These are phyloP conservation scores for Pelosia muscerda DNA, from an alignment of 2,888 invertebrate genomes.

Conservation along the genomic window DNA sequence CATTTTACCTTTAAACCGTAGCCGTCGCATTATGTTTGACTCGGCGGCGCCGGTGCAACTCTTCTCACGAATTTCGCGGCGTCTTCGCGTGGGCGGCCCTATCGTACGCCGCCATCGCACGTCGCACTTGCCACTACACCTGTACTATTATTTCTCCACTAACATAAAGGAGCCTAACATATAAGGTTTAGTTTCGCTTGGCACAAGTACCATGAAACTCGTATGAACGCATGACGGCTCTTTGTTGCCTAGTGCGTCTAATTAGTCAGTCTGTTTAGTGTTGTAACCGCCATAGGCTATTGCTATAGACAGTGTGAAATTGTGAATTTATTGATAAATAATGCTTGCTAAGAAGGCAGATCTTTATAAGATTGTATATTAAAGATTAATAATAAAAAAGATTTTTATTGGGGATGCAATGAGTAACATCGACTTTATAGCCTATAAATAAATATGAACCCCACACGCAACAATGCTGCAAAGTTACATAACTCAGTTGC, in stretches of 20 bases:
- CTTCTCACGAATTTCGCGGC: conserved; percentile 86
- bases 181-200: conserved; percentile 60
- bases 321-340: conserved; percentile 73
- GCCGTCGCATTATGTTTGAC: conserved; percentile 63
- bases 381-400: background rate
- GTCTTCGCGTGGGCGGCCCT: conserved; percentile 82
- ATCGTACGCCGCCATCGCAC: conserved; percentile 81
- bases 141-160: conserved; percentile 56
- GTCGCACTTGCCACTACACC: conserved; percentile 64
- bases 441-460: background rate
- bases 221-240: conserved; percentile 63
- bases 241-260: conserved; percentile 85
- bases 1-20: conserved; percentile 48
- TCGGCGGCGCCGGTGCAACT: conserved; percentile 72
- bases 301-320: conserved; percentile 76
- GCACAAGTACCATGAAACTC: conserved; percentile 52
- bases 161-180: conserved; percentile 41
- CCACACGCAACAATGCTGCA: background rate
- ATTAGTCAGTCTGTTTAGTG: conserved; percentile 86
- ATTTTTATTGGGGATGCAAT: background rate
- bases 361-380: background rate
- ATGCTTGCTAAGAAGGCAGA: conserved; percentile 32
- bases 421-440: background rate
- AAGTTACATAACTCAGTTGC: background rate
- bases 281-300: conserved; percentile 75